phyloP scores from a whole-genome alignment of 1,140 invertebrate genomes.

The Hesperophylax magnus region DNA sequence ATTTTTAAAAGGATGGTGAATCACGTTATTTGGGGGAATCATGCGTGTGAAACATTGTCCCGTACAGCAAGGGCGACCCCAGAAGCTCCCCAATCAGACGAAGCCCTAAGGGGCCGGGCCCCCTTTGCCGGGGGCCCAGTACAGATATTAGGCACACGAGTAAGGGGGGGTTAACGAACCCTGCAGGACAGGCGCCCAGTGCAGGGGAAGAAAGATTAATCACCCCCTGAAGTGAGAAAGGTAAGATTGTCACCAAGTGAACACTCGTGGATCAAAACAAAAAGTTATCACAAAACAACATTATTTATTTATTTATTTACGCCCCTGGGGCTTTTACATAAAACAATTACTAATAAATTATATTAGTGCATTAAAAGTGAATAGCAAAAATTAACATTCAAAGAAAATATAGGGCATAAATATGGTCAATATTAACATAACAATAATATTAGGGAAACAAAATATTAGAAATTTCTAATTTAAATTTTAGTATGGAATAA shows the following conservation, averaged over 20 bases:
- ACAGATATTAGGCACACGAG: neutral
- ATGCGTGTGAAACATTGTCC: constrained; percentile 28
- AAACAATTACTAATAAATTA: no score
- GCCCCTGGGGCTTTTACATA: no score
- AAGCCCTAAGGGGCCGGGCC: neutral
- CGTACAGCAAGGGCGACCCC: neutral
- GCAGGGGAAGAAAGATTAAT: constrained; percentile 19
- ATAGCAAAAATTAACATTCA: no score
- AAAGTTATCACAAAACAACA: no score
- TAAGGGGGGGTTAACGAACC: neutral
- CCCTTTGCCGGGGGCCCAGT: neutral
- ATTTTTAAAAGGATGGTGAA: no score
- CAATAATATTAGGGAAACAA: no score
- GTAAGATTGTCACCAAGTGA: neutral
- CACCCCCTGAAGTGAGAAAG: constrained; percentile 15
- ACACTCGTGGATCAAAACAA: neutral
- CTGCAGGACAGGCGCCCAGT: neutral
- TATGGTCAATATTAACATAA: no score
- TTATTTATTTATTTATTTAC: no score
- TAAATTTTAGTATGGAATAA: no score
- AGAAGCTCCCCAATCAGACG: neutral
- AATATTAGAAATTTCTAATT: no score
- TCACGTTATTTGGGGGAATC: neutral
- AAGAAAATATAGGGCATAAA: no score
- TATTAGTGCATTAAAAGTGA: no score